Base-by-base conservation (phyloP, 2,888 invertebrate species). In the Leucophenga montana region DNA sequence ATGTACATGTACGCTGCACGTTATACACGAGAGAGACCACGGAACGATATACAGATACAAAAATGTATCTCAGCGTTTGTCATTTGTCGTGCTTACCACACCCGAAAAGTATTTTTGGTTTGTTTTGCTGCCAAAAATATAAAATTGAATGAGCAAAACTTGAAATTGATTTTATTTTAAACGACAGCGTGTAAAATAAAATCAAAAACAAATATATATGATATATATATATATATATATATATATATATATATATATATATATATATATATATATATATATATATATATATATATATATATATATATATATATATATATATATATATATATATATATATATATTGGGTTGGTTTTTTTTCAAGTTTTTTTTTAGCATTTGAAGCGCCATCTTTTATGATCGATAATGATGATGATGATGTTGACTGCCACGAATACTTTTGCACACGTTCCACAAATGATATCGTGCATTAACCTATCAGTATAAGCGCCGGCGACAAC, bases 101-200 rank as follows among this genome's bases (percentile, higher is more conserved):
- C 70, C 70, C 70, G 68, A 66, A 66, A 48, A 64, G 11, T 70
- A 72, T 70, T 72, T 68, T 56, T 59, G 61, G 68, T 18, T 53
- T 59, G 33, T 59, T 67, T 67, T 44, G 59, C 46, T 65, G 70
- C 70, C 66, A 67, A 72, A 72, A 66, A 67, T 72, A 72, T 54
- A 68, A 31, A 56, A 18, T 56, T 56, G 53, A 66, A 44, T 66
- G 46, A 61, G 44, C 16, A 33, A 27, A 9, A 13, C 31, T 67
- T 44, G 44, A 44, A 67, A 44, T 46, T 59, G 22, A 57, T 57
- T 22, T 57, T 20, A 56, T 67, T 53, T 44, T 18, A 59, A 57
- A 16, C 11, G n/a, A 31, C 22, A 11, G 16, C 27, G n/a, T 27
- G 22, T 20, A 66, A 66, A 39, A 33, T 54, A 54, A 39, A 56